Conservation (phyloP, 2,797 vertebrate genomes). For the Merluccius polli region DNA sequence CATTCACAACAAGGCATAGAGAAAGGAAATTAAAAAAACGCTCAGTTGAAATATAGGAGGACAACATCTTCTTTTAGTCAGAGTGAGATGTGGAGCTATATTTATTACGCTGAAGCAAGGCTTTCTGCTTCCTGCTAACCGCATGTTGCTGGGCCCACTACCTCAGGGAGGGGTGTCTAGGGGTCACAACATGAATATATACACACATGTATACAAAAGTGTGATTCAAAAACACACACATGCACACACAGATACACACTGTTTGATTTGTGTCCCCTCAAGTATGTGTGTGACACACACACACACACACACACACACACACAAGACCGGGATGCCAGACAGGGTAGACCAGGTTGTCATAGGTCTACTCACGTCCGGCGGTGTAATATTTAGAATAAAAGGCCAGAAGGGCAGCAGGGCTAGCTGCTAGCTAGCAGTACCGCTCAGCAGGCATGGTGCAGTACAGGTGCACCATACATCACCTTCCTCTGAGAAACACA, state of each 20-base stretch:
- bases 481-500: slow-evolving; percentile 43
- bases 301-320: slow-evolving; percentile 8
- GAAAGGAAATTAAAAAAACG: slow-evolving; percentile 41
- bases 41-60: slow-evolving; percentile 29
- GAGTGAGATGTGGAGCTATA: slow-evolving; percentile 31
- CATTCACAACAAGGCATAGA: slow-evolving; percentile 39
- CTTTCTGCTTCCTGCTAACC: slow-evolving; percentile 54
- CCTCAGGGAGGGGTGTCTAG: slow-evolving; percentile 52
- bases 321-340: slow-evolving; percentile 7
- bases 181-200: slow-evolving; percentile 44
- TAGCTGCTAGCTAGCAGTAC: slow-evolving; percentile 62
- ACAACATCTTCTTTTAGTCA: slow-evolving; percentile 49
- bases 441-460: slow-evolving; percentile 56
- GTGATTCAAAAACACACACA: slow-evolving; percentile 19
- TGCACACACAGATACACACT: slow-evolving; percentile 9
- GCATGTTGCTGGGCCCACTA: slow-evolving; percentile 48
- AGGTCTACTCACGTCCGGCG: slow-evolving; percentile 67
- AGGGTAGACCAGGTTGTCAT: slow-evolving; percentile 9
- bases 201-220: neutral
- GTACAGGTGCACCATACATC: slow-evolving; percentile 64
- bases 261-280: too few relatives aligned
- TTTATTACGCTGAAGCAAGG: slow-evolving; percentile 52
- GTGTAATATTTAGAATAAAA: slow-evolving; percentile 75
- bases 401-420: slow-evolving; percentile 56
- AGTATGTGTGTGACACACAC: neutral